These are phyloP conservation scores for Dipus sagitta DNA, from an alignment of 2,797 vertebrate genomes.

Conservation along the genomic window DNA sequence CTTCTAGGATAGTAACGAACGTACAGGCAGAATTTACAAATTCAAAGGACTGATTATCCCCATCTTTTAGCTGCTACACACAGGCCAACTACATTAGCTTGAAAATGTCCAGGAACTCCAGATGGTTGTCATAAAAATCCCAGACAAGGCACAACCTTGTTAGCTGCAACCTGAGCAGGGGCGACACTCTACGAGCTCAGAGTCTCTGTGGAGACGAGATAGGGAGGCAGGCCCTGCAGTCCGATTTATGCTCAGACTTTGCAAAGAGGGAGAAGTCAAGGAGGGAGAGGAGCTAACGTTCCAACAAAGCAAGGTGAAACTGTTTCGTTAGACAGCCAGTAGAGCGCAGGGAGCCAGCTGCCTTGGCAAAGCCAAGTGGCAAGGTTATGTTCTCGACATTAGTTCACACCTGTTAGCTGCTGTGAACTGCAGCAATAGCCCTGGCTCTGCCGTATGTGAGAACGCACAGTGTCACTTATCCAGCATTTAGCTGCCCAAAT, in stretches of 20 bases:
- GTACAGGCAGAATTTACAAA: not conserved
- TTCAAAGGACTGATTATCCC: not conserved
- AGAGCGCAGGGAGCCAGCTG: not conserved
- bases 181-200: not conserved
- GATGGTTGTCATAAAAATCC: not conserved
- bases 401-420: not conserved
- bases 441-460: not conserved
- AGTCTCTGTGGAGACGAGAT: not conserved
- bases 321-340: accelerated
- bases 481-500: not conserved
- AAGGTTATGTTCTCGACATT: not conserved
- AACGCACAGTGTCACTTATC: accelerated
- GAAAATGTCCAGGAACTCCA: conserved; percentile 35
- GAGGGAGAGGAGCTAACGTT: accelerated
- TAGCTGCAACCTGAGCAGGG: accelerated
- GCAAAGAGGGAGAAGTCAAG: not conserved
- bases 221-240: not conserved
- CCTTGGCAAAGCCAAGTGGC: not conserved
- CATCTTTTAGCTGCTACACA: not conserved
- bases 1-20: not conserved
- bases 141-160: not conserved
- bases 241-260: not conserved
- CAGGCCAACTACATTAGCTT: not conserved
- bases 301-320: not conserved
- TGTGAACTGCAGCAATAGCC: not conserved